A percentile compares a stretch with the other conserved stretches of the same genome.
Conservation (phyloP, 2,888 invertebrate species). For the Lordiphosa andalusiaca region DNA sequence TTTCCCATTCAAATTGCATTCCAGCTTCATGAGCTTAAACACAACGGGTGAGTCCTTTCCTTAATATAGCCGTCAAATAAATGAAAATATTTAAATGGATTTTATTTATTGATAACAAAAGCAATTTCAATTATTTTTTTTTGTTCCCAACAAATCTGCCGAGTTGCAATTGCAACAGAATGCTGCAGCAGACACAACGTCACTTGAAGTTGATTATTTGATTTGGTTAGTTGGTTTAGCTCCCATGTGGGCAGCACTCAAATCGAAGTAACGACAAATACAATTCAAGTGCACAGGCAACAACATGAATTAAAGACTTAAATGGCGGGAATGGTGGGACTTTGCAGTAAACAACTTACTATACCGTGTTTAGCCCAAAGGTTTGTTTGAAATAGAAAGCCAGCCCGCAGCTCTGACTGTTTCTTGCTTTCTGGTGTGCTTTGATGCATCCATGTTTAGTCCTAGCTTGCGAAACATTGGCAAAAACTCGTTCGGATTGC, state of each 20-base stretch:
- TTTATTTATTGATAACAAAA: slow-evolving; percentile 67
- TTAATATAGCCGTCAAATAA: slow-evolving; percentile 1
- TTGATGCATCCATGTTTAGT: too few relatives aligned
- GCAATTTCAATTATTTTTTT: slow-evolving; percentile 67
- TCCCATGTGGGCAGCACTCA: slow-evolving; percentile 41
- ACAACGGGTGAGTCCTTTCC: slow-evolving; percentile 49
- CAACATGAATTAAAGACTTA: neutral
- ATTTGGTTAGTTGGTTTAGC: slow-evolving; percentile 27
- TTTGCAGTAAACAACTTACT: too few relatives aligned
- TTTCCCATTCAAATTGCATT: slow-evolving; percentile 55
- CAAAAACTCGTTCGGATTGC: too few relatives aligned
- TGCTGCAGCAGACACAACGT: slow-evolving; percentile 32
- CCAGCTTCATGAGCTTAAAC: slow-evolving; percentile 46
- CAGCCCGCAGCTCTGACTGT: too few relatives aligned
- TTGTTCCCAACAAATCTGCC: slow-evolving; percentile 32
- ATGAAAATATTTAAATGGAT: slow-evolving; percentile 54
- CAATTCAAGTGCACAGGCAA: slow-evolving; percentile 24
- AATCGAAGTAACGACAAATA: slow-evolving; percentile 3
- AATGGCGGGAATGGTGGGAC: too few relatives aligned
- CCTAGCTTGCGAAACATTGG: too few relatives aligned
- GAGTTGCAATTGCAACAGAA: slow-evolving; percentile 14
- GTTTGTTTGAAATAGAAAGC: too few relatives aligned
- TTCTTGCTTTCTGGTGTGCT: too few relatives aligned
- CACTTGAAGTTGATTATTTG: slow-evolving; percentile 43
- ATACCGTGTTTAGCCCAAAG: too few relatives aligned